Conservation (phyloP, 2,797 vertebrate species). For the Helicolenus hilgendorfi region DNA sequence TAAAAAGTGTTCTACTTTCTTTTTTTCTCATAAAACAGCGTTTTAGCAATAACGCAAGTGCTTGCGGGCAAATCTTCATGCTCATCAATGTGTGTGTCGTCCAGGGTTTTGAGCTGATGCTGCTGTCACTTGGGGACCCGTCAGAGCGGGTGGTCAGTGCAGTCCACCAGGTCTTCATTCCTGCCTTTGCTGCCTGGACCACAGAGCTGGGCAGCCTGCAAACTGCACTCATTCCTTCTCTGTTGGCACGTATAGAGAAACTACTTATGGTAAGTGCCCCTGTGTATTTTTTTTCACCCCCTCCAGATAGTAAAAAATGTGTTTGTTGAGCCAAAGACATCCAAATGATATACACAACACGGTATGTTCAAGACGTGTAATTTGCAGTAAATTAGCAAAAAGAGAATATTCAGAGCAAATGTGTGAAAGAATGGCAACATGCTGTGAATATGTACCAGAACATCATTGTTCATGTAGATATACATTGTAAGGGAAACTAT, state of each 20-base stretch:
- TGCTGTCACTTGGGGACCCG: slow-evolving; percentile 96
- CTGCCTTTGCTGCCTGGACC: slow-evolving; percentile 98
- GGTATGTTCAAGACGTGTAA: background rate
- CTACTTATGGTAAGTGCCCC: slow-evolving; percentile 92
- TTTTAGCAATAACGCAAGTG: background rate
- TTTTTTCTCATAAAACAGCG: background rate
- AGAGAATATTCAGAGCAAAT: background rate
- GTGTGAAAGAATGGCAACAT: background rate
- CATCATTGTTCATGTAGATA: background rate
- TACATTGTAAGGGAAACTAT: background rate
- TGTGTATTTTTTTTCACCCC: too few species aligned
- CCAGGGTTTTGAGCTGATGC: slow-evolving; percentile 97
- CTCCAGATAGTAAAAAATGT: background rate
- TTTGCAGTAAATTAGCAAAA: background rate
- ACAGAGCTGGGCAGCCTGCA: slow-evolving; percentile 96
- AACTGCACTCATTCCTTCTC: slow-evolving; percentile 95
- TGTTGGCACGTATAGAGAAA: slow-evolving; percentile 96
- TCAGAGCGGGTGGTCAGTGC: slow-evolving; percentile 97
- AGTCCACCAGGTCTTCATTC: slow-evolving; percentile 98
- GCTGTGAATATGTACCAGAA: background rate
- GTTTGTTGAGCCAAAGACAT: background rate
- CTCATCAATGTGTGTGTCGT: background rate
- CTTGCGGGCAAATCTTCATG: background rate
- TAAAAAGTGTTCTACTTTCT: background rate
- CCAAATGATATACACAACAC: background rate